Evolutionary conservation across 2,888 invertebrate genomes (phyloP), one percentile per base, ranked within the genome.

Genomic region (Drosophila falleni): DNA sequence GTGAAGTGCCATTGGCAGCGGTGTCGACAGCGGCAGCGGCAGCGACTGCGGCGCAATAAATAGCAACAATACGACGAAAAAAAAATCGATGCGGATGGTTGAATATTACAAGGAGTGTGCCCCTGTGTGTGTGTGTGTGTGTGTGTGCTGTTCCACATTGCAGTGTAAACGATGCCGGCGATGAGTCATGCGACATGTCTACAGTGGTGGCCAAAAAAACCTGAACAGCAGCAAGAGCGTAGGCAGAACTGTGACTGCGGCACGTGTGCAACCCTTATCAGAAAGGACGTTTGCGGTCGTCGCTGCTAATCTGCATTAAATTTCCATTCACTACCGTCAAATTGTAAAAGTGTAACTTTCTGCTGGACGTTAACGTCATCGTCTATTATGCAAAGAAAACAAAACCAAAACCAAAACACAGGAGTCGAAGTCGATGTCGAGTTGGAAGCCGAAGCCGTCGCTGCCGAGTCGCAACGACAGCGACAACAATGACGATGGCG

Each of bases 201-300:
- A 88, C 89, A 87, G 75, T 82, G 80, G 71, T 50, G 82, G 78
- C 64, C 67, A 70, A 62, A 79, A 86, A 46, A 75, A 65, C 67
- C 72, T 59, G 56, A 13, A 58, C 66, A 63, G 29, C 37, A 58
- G 56, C 71, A 73, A 42, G 55, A 61, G 77, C 72, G 71, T 80
- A 76, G 84, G 37, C n/a, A 37, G 15, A 15, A 9, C n/a, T 26
- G 39, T 3, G n/a, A 60, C 62, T 15, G 35, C 50, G 63, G 35
- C 19, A 29, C 46, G 50, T 29, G 50, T 41, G 55, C 81, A 84
- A 87, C 81, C 87, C 87, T 87, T 89, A 89, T 84, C 79, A 76
- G 89, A 71, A 88, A 90, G 91, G 90, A 90, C 87, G 89, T 86
- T 79, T 89, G 90, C 72, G 89, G 87, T 80, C 74, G 71, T 53